Evolutionary conservation across 2,888 invertebrate species (phyloP).

Genomic region (Ferrisia virgata): DNA sequence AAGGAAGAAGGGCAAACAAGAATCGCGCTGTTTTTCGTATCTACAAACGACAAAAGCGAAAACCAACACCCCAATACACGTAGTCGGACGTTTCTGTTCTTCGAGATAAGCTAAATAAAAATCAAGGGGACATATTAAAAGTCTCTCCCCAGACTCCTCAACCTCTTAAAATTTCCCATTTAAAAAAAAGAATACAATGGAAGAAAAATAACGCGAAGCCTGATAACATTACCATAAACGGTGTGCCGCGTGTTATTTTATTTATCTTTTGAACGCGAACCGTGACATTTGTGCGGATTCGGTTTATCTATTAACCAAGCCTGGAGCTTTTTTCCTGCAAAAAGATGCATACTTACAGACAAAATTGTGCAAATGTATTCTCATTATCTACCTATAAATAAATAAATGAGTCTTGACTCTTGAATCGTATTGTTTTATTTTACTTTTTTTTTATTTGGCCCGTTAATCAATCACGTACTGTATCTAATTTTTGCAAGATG

Average conservation of each 20-base stretch:
- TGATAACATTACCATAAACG: constrained; percentile 45
- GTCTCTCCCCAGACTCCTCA: constrained; percentile 39
- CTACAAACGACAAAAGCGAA: constrained; percentile 25
- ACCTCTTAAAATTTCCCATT: constrained; percentile 41
- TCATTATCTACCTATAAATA: not conserved
- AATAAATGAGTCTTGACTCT: not conserved
- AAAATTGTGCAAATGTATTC: not conserved
- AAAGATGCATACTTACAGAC: not conserved
- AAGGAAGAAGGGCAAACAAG: constrained; percentile 36
- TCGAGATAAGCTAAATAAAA: constrained; percentile 45
- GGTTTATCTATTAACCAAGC: not conserved
- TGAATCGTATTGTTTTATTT: not conserved
- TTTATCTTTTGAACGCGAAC: constrained; percentile 46
- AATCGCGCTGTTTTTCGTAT: constrained; percentile 24
- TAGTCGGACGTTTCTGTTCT: constrained; percentile 18
- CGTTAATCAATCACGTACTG: no score
- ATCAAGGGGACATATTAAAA: constrained; percentile 45
- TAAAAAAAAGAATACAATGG: constrained; percentile 34
- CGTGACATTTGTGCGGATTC: constrained; percentile 38
- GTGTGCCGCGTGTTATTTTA: constrained; percentile 46
- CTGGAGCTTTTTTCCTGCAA: not conserved
- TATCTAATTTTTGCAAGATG: no score
- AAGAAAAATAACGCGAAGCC: constrained; percentile 45
- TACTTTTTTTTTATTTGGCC: not conserved
- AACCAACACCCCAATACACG: constrained; percentile 31